Evolutionary conservation across 1,140 invertebrate species (phyloP).

Genomic region (Drosophila mayri): DNA sequence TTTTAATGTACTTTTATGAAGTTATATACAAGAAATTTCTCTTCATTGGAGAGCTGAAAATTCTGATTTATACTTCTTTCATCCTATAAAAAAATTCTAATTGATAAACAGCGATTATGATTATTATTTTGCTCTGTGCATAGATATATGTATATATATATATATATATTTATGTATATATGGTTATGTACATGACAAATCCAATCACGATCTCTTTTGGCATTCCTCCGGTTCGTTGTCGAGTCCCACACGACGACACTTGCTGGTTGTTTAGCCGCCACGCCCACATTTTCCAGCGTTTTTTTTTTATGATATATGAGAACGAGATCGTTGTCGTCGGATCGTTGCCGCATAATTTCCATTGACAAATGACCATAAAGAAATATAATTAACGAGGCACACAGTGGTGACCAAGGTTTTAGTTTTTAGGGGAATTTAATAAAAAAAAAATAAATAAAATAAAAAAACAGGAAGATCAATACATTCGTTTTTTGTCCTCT

Average conservation of each 20-base stretch:
- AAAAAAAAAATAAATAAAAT: background rate
- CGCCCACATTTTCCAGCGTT: conserved; percentile 43
- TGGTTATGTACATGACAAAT: conserved; percentile 5
- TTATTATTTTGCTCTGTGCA: conserved; percentile 10
- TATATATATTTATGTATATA: background rate
- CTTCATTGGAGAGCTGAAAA: background rate
- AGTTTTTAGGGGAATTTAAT: background rate
- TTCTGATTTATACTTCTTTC: background rate
- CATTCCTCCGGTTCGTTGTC: conserved; percentile 8
- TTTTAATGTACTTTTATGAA: background rate
- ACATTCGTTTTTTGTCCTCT: no score
- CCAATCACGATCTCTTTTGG: conserved; percentile 24
- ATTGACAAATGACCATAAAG: conserved; percentile 69
- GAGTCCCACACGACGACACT: conserved; percentile 18
- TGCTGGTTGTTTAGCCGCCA: conserved; percentile 17
- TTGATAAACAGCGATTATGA: background rate
- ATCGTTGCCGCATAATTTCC: conserved; percentile 62
- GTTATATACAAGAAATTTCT: background rate
- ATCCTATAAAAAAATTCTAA: background rate
- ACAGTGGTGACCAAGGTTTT: background rate
- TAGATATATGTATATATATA: background rate
- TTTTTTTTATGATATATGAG: conserved; percentile 45
- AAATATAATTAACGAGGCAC: conserved; percentile 32
- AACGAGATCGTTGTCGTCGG: conserved; percentile 49
- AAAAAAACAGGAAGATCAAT: background rate